Base-by-base conservation (phyloP, 92 coral and sea anemone species). In the Palythoa grandiflora region DNA sequence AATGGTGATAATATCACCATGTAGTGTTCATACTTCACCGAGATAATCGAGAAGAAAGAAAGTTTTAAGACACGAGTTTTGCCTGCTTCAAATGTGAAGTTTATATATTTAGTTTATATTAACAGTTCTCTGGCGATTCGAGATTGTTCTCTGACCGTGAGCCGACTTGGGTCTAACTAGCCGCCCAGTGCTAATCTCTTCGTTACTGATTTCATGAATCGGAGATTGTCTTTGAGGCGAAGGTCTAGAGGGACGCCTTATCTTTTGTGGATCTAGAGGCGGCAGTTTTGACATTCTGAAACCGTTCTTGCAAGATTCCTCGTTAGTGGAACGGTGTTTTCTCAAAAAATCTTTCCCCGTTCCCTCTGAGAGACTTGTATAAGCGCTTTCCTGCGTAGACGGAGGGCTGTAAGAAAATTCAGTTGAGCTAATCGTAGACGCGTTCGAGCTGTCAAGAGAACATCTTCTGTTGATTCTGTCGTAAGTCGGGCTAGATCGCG, bases 101-200 rank as follows among this genome's bases (percentile, higher is more conserved):
- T 63, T 7, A 16, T 9, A 17, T n/a, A 21, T 57, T 38, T 63
- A 70, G 68, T 78, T 88, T 38, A 91, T 71, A 17, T 89, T 90
- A 37, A 90, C 73, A 1, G 88, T 91, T 87, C 95, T 71, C 3
- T 91, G 90, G 2, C 90, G 87, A 53, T 90, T 78, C 36, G 92
- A 72, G 21, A 92, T 19, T 60, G 98, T 84, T 80, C 98, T 83
- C 16, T 87, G 96, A 2, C 98, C 98, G 8, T 88, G 90, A 6
- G 98, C 98, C 14, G 98, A 89, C 87, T 85, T 83, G 5, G 98
- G 98, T 87, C 98, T 70, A 15, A 91, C 59, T 20, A 89, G 83
- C n/a, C 87, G 60, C 79, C 90, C 85, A 0, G 65, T 47, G 51
- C 66, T 51, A n/a, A 54, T 59, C 16, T 84, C 80, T 44, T 92